A percentile compares a stretch with the other conserved stretches of the same genome.
These are phyloP conservation scores for Trissolcus brochymenae DNA, from an alignment of 2,888 invertebrate species.

Conservation along the genomic window DNA sequence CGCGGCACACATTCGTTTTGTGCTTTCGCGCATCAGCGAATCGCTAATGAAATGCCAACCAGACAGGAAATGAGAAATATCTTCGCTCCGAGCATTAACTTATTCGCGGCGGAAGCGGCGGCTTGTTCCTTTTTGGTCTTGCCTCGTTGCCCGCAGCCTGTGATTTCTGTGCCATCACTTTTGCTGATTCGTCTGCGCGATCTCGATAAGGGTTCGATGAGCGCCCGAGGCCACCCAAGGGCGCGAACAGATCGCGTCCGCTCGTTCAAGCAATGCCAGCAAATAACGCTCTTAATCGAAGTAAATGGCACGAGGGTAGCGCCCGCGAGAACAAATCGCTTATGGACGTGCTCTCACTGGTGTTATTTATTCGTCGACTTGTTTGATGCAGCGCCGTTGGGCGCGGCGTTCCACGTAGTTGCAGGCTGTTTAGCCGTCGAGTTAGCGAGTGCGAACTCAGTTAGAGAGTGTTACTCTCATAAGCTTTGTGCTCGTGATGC, in stretches of 20 bases:
- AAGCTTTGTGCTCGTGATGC: slow-evolving; percentile 4
- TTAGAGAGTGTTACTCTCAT: background rate
- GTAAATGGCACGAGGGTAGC: slow-evolving; percentile 26
- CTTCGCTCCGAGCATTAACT: slow-evolving; percentile 20
- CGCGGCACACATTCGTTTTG: slow-evolving; percentile 48
- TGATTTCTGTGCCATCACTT: slow-evolving; percentile 48
- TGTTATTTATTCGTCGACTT: slow-evolving; percentile 38
- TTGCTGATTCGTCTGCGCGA: slow-evolving; percentile 40
- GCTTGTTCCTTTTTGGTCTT: background rate
- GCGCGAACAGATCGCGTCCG: slow-evolving; percentile 9
- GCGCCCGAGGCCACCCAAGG: slow-evolving; percentile 10
- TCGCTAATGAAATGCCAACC: slow-evolving; percentile 42
- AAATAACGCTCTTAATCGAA: slow-evolving; percentile 47
- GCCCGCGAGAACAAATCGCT: slow-evolving; percentile 25
- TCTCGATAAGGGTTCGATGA: slow-evolving; percentile 22
- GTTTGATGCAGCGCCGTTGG: slow-evolving; percentile 5
- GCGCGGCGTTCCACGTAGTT: slow-evolving; percentile 16
- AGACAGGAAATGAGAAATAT: slow-evolving; percentile 48
- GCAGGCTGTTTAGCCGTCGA: slow-evolving; percentile 20
- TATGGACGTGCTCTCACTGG: slow-evolving; percentile 29
- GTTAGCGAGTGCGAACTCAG: slow-evolving; percentile 4
- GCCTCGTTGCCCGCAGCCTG: slow-evolving; percentile 8
- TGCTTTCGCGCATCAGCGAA: slow-evolving; percentile 2
- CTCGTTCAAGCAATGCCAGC: slow-evolving; percentile 21
- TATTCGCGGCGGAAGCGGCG: slow-evolving; percentile 29